These are phyloP conservation scores for Caenorhabditis japonica DNA, from an alignment of 2,888 invertebrate genomes.

Conservation along the genomic window DNA sequence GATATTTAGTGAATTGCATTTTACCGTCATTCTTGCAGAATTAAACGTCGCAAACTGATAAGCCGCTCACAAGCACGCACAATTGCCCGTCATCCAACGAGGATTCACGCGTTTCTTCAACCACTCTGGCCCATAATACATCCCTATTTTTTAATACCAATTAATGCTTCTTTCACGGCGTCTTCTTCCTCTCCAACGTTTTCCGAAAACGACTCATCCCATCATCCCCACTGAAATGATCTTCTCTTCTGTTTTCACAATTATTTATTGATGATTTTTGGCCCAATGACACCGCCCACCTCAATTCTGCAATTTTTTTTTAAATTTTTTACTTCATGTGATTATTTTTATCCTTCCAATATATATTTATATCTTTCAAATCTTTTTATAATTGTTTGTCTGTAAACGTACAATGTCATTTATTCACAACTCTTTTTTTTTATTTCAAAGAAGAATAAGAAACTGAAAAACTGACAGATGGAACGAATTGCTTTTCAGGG, in stretches of 20 bases:
- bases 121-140: constrained; percentile 11
- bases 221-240: constrained; percentile 9
- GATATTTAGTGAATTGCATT: not conserved
- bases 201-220: too few species aligned
- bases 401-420: constrained; percentile 8
- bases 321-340: not conserved
- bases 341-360: not conserved
- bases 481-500: not conserved
- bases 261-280: too few species aligned
- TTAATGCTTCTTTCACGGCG: not conserved
- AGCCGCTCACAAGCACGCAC: constrained; percentile 5
- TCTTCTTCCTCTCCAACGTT: not conserved
- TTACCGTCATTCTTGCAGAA: constrained; percentile 40
- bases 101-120: constrained; percentile 21
- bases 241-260: not conserved
- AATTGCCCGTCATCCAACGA: constrained; percentile 28
- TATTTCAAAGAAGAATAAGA: constrained; percentile 7
- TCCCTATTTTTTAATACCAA: constrained; percentile 8
- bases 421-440: constrained; percentile 29
- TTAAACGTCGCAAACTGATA: constrained; percentile 27
- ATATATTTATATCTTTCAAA: not conserved
- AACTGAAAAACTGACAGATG: not conserved
- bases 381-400: constrained; percentile 1
- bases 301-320: not conserved
- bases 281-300: not conserved